Base-by-base conservation (phyloP, 2,797 vertebrate genomes). In the Paratrypauchen microcephalus region DNA sequence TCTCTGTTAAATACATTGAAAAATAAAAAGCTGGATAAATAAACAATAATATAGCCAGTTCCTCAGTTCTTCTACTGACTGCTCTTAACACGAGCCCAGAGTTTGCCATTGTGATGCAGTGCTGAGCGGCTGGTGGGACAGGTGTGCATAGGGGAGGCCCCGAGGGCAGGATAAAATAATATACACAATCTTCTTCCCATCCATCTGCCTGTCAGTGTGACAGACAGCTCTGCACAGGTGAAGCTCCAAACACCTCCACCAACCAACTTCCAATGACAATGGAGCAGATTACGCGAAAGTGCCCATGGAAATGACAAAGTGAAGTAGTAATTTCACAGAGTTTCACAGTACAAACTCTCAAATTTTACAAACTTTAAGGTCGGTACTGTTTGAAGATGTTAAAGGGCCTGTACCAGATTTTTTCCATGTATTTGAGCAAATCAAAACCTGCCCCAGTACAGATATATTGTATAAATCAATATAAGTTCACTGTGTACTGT, bases 151-250 rank as follows among this genome's bases (percentile, higher is more conserved):
- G 62, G 50, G 45, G 57, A 65, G 69, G 62, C 61, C 72, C 69
- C 7, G 5, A 1, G 74, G 76, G 71, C 8, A 32, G 65, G 54
- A 21, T 62, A 78, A 75, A 76, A 76, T 72, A 70, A 82, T 69
- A 64, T 65, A 70, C 26, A 63, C 66, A 77, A 70, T 69, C 73
- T 74, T 79, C 73, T 47, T 71, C 71, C 60, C 48, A 76, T 81
- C 73, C 71, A 68, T 73, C 72, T 28, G 48, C 62, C 67, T 70
- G 82, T 74, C 73, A 60, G 62, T 69, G 36, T 77, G 76, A 85
- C 76, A 47, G 72, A 75, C 56, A 74, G 64, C 69, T 69, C 62
- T n/a, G 68, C 65, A 74, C n/a, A 59, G 56, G 28, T 54, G 6
- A 15, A 11, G 23, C 39, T 55, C 23, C 62, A 41, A 63, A 45